Base-by-base conservation (phyloP, 2,888 invertebrate genomes). In the Noctua pronuba region DNA sequence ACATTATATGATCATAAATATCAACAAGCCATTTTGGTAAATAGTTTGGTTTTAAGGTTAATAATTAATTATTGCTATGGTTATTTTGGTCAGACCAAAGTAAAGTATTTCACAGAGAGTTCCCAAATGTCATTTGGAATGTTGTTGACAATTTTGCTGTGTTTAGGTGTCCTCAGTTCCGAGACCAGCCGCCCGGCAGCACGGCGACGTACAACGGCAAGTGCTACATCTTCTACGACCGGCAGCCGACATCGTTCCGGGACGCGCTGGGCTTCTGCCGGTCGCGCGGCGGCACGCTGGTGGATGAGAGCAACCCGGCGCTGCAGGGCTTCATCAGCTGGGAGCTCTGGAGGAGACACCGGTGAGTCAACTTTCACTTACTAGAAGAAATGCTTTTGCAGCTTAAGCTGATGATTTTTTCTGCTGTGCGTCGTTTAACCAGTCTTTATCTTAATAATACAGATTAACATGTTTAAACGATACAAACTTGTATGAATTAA, bases 191-290 rank as follows among this genome's bases (percentile, higher is more conserved):
- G 0, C 99, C 99, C 0, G 99, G 99, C 38, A 98, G 98, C 77
- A 98, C 99, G 0, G 99, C 99, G 1, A 99, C 99, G 0, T 99
- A 99, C 96, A 99, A 99, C 90, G 99, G 99, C 81, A 99, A 99
- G 95, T 99, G 99, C 92, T 99, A 99, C 94, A 98, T 99, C 81
- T 99, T 99, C 97, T 99, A 99, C 95, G 98, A 98, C 92, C 97
- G 98, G 21, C 98, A 99, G 91, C 99, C 98, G 0, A 94, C 98
- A 84, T 97, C 97, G 88, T 98, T 99, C 95, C 97, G 98, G 68
- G 98, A 99, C 72, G 98, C 99, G 0, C 94, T 98, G 16, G 97
- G 97, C 0, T 98, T 98, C 94, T 99, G 99, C 91, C 97, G 98
- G 60, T 97, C 97, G 0, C 97, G 99, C 24, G 99, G 98, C 7